A percentile compares a stretch with the other conserved stretches of the same genome.
Conservation (phyloP, 2,797 vertebrate genomes). For the Microctenopoma lineatum region DNA sequence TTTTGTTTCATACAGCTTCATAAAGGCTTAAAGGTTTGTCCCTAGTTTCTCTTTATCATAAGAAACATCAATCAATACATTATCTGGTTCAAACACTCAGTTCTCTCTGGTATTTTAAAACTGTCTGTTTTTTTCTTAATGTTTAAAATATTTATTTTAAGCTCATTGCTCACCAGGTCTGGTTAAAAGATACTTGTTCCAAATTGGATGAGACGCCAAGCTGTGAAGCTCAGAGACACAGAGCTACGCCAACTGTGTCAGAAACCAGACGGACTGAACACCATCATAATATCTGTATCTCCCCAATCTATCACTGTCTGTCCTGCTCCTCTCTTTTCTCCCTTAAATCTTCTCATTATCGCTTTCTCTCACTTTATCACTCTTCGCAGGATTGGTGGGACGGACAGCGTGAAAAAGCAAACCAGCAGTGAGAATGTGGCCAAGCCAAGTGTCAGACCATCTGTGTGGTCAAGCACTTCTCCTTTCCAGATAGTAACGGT, state of each 20-base stretch:
- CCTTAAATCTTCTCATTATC: conserved; percentile 18
- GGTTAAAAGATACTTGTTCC: conserved; percentile 25
- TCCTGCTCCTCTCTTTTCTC: conserved; percentile 4
- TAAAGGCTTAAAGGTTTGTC: background rate
- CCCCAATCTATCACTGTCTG: conserved; percentile 13
- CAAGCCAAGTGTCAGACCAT: conserved; percentile 61
- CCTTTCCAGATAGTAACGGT: conserved; percentile 50
- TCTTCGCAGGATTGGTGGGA: conserved; percentile 27
- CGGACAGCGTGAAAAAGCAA: conserved; percentile 37
- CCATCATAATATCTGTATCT: conserved; percentile 7
- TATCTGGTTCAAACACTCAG: conserved; percentile 5
- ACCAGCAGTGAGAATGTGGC: conserved; percentile 37
- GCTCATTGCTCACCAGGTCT: conserved; percentile 5
- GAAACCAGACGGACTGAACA: conserved; percentile 42
- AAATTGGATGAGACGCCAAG: conserved; percentile 50
- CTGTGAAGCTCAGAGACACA: conserved; percentile 50
- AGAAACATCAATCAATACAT: conserved; percentile 25
- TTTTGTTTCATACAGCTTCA: too few species aligned
- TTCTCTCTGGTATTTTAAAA: conserved; percentile 6
- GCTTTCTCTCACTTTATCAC: conserved; percentile 25
- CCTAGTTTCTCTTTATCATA: conserved; percentile 3
- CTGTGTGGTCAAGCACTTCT: conserved; percentile 63
- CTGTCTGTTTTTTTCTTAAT: conserved; percentile 10
- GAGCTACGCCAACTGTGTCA: conserved; percentile 42
- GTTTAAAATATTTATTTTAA: conserved; percentile 18